Evolutionary conservation across 2,888 invertebrate genomes (phyloP).

Genomic region (Nudaria mundana): DNA sequence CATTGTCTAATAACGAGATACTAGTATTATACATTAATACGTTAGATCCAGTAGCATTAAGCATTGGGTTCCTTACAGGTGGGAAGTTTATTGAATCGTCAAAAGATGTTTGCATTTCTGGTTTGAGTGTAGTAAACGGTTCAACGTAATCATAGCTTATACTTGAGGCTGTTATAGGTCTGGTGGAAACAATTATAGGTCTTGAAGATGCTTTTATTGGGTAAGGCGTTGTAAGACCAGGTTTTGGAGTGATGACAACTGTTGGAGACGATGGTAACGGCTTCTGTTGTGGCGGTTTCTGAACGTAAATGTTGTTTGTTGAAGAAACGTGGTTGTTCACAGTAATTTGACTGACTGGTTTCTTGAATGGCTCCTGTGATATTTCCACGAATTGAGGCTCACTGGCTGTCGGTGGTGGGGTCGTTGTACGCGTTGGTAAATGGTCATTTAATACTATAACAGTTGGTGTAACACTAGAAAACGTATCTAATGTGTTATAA

Average conservation of each 20-base stretch:
- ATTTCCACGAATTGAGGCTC: slow-evolving; percentile 72
- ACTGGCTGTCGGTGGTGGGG: slow-evolving; percentile 48
- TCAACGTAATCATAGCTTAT: slow-evolving; percentile 58
- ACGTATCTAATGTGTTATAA: slow-evolving; percentile 64
- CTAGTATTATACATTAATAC: slow-evolving; percentile 72
- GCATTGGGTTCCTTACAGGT: slow-evolving; percentile 91
- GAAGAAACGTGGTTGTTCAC: slow-evolving; percentile 83
- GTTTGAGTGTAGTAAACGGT: slow-evolving; percentile 58
- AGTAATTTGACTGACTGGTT: slow-evolving; percentile 76
- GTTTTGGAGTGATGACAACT: slow-evolving; percentile 86
- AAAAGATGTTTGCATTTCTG: slow-evolving; percentile 84
- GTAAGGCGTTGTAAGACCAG: slow-evolving; percentile 69
- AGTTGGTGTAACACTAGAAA: slow-evolving; percentile 74
- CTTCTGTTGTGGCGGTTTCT: slow-evolving; percentile 56
- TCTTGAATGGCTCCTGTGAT: slow-evolving; percentile 76
- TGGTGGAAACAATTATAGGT: slow-evolving; percentile 26
- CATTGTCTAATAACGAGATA: slow-evolving; percentile 77
- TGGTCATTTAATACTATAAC: slow-evolving; percentile 66
- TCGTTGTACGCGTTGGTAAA: slow-evolving; percentile 55
- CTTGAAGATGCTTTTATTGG: slow-evolving; percentile 48
- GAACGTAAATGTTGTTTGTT: slow-evolving; percentile 75
- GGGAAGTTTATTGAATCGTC: slow-evolving; percentile 91
- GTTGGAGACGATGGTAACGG: slow-evolving; percentile 82
- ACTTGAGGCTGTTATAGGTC: slow-evolving; percentile 41
- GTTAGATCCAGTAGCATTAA: slow-evolving; percentile 85